Conservation (phyloP, 2,113 vertebrate genomes). For the Rhizomys pruinosus region DNA sequence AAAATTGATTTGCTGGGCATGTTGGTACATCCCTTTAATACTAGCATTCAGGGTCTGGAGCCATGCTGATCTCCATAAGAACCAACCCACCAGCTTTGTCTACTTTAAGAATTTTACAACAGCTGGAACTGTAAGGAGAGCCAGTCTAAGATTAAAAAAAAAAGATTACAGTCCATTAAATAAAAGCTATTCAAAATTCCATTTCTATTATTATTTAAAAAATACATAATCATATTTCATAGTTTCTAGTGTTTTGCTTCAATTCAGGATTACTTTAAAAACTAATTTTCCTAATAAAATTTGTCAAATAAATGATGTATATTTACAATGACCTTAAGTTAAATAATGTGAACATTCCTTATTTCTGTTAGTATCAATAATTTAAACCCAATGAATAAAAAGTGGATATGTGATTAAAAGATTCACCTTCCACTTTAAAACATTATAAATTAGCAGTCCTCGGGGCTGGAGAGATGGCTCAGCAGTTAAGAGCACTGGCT, state of each 20-base stretch:
- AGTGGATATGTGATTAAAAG: background rate
- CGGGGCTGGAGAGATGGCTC: background rate
- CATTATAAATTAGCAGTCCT: background rate
- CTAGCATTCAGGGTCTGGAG: too few species aligned
- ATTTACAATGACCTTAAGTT: constrained; percentile 4
- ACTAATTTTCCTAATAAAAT: background rate
- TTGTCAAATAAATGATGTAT: background rate
- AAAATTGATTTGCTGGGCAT: too few species aligned
- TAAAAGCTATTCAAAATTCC: too few species aligned
- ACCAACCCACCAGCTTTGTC: too few species aligned
- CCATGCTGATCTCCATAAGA: too few species aligned
- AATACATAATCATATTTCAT: background rate
- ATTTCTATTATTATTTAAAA: background rate
- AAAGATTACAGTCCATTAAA: too few species aligned
- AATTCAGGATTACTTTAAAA: constrained; percentile 18
- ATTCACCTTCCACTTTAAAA: background rate
- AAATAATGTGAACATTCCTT: background rate
- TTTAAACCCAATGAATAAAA: background rate
- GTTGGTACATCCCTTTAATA: too few species aligned
- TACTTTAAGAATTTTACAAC: too few species aligned
- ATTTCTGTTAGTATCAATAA: background rate
- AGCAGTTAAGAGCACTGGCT: too few species aligned
- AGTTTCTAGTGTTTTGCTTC: background rate
- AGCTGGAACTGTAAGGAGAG: too few species aligned
- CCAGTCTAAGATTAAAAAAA: too few species aligned